A percentile compares a stretch with the other conserved stretches of the same genome.
phyloP scores from a whole-genome alignment of 2,797 vertebrate species.

The Taeniopygia guttata region DNA sequence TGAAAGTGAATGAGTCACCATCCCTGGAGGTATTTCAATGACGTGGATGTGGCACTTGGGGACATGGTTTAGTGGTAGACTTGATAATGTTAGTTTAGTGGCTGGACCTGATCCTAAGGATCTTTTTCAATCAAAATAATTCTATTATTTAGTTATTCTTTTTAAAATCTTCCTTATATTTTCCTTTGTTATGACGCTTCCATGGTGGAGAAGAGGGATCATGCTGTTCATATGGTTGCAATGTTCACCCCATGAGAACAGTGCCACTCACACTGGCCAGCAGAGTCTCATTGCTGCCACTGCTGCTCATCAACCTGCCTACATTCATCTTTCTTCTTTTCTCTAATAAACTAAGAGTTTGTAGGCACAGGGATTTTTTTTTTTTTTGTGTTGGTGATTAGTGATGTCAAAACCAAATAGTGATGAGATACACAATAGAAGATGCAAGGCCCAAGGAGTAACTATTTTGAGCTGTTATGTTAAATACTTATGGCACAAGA shows the following conservation, averaged over 20 bases:
- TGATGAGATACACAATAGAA: neutral
- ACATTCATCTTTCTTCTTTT: neutral
- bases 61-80: neutral
- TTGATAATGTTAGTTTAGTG: neutral
- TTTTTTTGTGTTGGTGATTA: neutral
- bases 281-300: neutral
- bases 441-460: neutral
- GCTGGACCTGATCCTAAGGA: neutral
- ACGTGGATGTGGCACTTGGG: neutral
- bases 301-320: neutral
- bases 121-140: neutral
- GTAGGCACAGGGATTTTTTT: neutral
- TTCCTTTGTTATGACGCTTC: neutral
- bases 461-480: neutral
- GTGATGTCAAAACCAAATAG: neutral
- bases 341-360: neutral
- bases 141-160: neutral
- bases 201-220: neutral
- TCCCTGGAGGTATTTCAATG: neutral
- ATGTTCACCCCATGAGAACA: neutral
- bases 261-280: neutral
- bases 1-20: neutral
- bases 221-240: rapidly evolving
- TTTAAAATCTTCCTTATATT: neutral
- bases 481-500: slow-evolving; percentile 3